A percentile compares a stretch with the other conserved stretches of the same genome.
Conservation (phyloP, 1,140 invertebrate genomes). For the Drosophila biarmipes region DNA sequence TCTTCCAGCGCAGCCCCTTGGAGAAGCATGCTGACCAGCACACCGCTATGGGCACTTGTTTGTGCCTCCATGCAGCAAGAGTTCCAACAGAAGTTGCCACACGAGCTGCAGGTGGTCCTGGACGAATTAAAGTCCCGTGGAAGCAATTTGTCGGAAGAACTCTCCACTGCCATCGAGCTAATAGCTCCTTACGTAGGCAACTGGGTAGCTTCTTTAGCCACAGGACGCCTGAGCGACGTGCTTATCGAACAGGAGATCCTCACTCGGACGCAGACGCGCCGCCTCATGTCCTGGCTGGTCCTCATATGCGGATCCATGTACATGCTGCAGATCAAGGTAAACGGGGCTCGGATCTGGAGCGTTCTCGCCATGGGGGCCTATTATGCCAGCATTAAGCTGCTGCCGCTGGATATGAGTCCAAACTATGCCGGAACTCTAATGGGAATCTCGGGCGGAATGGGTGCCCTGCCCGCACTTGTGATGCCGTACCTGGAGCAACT, state of each 20-base stretch:
- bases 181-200: conserved; percentile 49
- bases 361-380: conserved; percentile 86
- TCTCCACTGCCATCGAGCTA: conserved; percentile 20
- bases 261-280: conserved; percentile 86
- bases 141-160: conserved; percentile 32
- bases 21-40: conserved; percentile 87
- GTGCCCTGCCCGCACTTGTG: conserved; percentile 39
- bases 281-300: conserved; percentile 85
- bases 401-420: conserved; percentile 91
- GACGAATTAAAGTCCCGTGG: conserved; percentile 22
- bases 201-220: conserved; percentile 56
- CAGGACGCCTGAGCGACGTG: conserved; percentile 87
- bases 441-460: conserved; percentile 89
- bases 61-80: conserved; percentile 89
- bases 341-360: conserved; percentile 24
- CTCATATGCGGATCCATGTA: conserved; percentile 85
- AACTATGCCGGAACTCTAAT: conserved; percentile 92
- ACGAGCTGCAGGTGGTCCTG: conserved; percentile 88
- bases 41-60: conserved; percentile 87
- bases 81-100: conserved; percentile 94
- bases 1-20: conserved; percentile 85
- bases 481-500: conserved; percentile 49
- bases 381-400: conserved; percentile 89
- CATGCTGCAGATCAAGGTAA: conserved; percentile 84
- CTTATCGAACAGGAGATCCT: conserved; percentile 53